Evolutionary conservation across 2,113 vertebrate genomes (phyloP), one percentile per base, ranked within the genome.

Genomic region (Cisticola juncidis): DNA sequence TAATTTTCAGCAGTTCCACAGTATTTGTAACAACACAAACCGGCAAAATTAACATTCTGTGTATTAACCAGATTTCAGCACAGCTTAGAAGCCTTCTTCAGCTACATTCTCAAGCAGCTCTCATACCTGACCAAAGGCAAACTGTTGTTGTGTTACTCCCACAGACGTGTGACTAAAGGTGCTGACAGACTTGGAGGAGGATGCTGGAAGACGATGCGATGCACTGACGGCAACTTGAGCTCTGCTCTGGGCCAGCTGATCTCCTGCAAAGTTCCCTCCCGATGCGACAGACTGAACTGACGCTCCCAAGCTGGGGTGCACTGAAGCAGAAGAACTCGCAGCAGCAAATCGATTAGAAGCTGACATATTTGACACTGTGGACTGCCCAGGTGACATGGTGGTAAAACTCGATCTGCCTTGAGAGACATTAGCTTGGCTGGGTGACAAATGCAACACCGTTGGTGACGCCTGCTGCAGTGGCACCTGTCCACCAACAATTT

Each of bases 161-260:
- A 87, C 74, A 57, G 98, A 94, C 1, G 97, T 56, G 86, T 94
- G 96, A 83, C 97, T 98, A 33, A 98, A 98, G 88, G 98, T 97
- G 96, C 98, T 97, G 83, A 92, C 50, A 38, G 97, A 81, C 92
- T 98, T 98, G 95, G 98, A 99, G 95, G 98, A 98, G 76, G 98
- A 97, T 86, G 98, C 98, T 90, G 99, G 99, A 98, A 99, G 98
- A 97, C 98, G 99, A 97, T 99, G 99, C 3, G 98, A 98, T 2
- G 97, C 97, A 6, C 96, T 98, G 95, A 97, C 95, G 0, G 98
- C 96, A 61, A 96, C 97, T 36, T 99, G 99, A 90, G 98, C 97
- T 94, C 98, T 98, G 94, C 92, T 97, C 42, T 98, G 98, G 4
- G 91, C 45, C 69, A 98, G 95, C 79, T 98, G 98, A 76, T 98